Evolutionary conservation across 2,113 vertebrate species (phyloP).

Genomic region (Prionailurus bengalensis): DNA sequence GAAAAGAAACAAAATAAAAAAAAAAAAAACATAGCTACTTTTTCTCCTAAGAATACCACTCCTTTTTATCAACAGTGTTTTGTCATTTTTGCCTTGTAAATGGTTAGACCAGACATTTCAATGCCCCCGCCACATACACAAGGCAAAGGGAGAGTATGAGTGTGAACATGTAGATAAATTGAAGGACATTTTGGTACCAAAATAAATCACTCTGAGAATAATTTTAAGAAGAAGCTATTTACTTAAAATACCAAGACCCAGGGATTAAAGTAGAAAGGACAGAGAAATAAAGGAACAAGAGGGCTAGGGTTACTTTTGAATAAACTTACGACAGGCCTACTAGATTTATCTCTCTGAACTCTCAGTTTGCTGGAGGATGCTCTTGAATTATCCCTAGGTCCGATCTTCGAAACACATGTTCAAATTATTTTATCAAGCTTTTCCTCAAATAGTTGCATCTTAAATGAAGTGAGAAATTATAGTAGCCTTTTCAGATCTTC

Average conservation of each 20-base stretch:
- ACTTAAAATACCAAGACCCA: neutral
- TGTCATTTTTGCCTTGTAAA: neutral
- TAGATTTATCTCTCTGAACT: slow-evolving; percentile 56
- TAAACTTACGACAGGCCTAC: neutral
- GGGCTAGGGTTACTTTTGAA: neutral
- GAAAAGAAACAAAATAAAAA: neutral
- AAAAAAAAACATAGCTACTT: neutral
- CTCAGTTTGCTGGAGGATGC: neutral
- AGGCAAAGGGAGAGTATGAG: neutral
- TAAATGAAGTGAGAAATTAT: slow-evolving; percentile 27
- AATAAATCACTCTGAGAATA: neutral
- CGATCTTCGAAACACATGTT: neutral
- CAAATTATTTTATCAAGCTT: neutral
- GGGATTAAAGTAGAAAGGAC: neutral
- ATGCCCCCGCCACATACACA: neutral
- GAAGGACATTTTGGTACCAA: neutral
- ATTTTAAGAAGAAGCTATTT: neutral
- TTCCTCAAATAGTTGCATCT: neutral
- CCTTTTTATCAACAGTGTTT: neutral
- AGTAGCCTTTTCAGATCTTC: neutral
- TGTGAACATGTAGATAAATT: neutral
- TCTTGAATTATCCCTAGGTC: neutral
- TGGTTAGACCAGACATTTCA: neutral
- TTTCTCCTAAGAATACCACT: neutral
- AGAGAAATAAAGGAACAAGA: neutral